Conservation (phyloP, 1,140 invertebrate species). For the Apis cerana region DNA sequence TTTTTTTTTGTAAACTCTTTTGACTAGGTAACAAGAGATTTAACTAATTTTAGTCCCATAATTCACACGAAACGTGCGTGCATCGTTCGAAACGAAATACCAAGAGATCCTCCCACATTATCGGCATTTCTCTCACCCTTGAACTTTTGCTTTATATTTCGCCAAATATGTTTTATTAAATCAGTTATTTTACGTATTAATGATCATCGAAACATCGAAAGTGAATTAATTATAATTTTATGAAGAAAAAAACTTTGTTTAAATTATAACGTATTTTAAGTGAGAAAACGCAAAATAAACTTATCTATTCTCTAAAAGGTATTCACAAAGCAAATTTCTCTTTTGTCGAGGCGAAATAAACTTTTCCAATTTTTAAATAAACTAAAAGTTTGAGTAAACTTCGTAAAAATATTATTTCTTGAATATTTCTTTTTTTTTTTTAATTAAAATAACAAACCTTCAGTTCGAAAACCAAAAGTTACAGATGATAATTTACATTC, state of each 20-base stretch:
- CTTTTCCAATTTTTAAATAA: no score
- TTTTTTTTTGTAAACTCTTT: slow-evolving; percentile 41
- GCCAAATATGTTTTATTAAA: not conserved
- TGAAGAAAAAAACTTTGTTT: not conserved
- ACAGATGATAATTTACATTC: no score
- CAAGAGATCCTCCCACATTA: slow-evolving; percentile 2
- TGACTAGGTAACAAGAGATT: slow-evolving; percentile 24
- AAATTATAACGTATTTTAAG: no score
- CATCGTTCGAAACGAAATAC: slow-evolving; percentile 42
- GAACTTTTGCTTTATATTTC: not conserved
- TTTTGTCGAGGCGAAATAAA: no score
- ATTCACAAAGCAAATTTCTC: no score
- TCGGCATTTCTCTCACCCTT: not conserved
- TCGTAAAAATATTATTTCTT: not conserved
- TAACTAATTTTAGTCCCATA: slow-evolving; percentile 50
- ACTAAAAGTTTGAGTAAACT: no score
- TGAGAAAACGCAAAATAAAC: no score
- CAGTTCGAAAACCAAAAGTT: no score
- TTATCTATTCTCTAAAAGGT: no score
- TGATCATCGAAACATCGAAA: not conserved
- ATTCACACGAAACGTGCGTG: slow-evolving; percentile 30
- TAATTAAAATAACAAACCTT: not conserved
- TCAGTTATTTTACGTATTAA: not conserved
- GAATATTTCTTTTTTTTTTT: not conserved
- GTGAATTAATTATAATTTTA: not conserved